Evolutionary conservation across 2,888 invertebrate species (phyloP).

Genomic region (Drosophila neonasuta): DNA sequence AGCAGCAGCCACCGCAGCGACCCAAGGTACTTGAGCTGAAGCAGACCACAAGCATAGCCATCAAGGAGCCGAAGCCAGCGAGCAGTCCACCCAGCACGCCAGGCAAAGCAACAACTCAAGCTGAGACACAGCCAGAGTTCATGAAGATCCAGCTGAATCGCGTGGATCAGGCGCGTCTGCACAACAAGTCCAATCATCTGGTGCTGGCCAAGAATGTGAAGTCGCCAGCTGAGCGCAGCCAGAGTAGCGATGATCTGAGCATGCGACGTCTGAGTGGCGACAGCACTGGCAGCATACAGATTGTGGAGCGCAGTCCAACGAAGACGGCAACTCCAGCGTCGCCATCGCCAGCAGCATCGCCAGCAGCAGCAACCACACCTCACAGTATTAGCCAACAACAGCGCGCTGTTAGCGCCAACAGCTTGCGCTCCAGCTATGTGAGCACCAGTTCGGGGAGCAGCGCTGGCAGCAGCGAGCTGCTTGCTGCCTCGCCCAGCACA

Average conservation of each 20-base stretch:
- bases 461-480: slow-evolving; percentile 46
- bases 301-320: slow-evolving; percentile 67
- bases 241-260: slow-evolving; percentile 76
- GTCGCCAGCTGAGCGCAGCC: slow-evolving; percentile 56
- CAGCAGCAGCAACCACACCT: slow-evolving; percentile 9
- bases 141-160: slow-evolving; percentile 88
- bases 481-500: slow-evolving; percentile 51
- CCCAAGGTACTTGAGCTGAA: slow-evolving; percentile 66
- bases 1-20: slow-evolving; percentile 40
- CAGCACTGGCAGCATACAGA: slow-evolving; percentile 78
- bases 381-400: slow-evolving; percentile 61
- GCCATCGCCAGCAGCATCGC: slow-evolving; percentile 3
- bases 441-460: slow-evolving; percentile 47
- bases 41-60: slow-evolving; percentile 45
- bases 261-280: slow-evolving; percentile 82
- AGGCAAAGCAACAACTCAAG: slow-evolving; percentile 62
- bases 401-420: slow-evolving; percentile 60
- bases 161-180: slow-evolving; percentile 86
- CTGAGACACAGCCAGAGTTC: slow-evolving; percentile 85
- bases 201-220: slow-evolving; percentile 85
- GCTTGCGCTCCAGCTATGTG: slow-evolving; percentile 54
- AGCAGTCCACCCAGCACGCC: slow-evolving; percentile 55
- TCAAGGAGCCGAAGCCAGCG: slow-evolving; percentile 48
- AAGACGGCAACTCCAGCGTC: slow-evolving; percentile 45
- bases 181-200: slow-evolving; percentile 84